Percentiles rank a stretch among this genome's conserved stretches.
These are phyloP conservation scores for Drosophila sulfurigaster DNA, from an alignment of 1,140 invertebrate genomes.

Conservation along the genomic window DNA sequence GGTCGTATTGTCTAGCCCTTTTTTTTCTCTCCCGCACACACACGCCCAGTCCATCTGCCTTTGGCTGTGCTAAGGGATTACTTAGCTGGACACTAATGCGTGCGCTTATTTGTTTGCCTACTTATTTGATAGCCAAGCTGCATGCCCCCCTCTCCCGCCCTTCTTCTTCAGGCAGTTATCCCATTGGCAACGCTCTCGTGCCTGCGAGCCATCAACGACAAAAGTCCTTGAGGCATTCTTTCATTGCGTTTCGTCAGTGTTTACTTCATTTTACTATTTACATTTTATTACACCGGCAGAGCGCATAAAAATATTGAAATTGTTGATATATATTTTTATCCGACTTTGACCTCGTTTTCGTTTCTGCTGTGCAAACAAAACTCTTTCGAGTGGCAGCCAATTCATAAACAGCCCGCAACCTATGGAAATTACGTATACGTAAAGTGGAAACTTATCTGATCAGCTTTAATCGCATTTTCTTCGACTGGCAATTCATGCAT, in stretches of 20 bases:
- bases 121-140: conserved; percentile 26
- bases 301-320: conserved; percentile 62
- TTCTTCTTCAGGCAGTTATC: background rate
- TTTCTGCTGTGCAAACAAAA: background rate
- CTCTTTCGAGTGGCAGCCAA: background rate
- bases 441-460: conserved; percentile 3
- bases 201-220: conserved; percentile 48
- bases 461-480: conserved; percentile 1
- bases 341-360: background rate
- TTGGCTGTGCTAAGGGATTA: conserved; percentile 67
- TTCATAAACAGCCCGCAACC: background rate
- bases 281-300: conserved; percentile 60
- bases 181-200: conserved; percentile 53
- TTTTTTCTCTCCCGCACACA: background rate
- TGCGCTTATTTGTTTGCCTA: conserved; percentile 74
- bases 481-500: conserved; percentile 1
- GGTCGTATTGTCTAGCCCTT: conserved; percentile 60
- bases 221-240: conserved; percentile 56
- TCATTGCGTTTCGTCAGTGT: conserved; percentile 57
- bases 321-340: conserved; percentile 13
- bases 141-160: background rate
- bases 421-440: too few relatives aligned
- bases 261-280: conserved; percentile 70
- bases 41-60: conserved; percentile 47
- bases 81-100: conserved; percentile 78